Percentiles rank a stretch among this genome's conserved stretches.
These are phyloP conservation scores for Pocillopora verrucosa DNA, from an alignment of 64 coral and sea anemone genomes.

Conservation along the genomic window DNA sequence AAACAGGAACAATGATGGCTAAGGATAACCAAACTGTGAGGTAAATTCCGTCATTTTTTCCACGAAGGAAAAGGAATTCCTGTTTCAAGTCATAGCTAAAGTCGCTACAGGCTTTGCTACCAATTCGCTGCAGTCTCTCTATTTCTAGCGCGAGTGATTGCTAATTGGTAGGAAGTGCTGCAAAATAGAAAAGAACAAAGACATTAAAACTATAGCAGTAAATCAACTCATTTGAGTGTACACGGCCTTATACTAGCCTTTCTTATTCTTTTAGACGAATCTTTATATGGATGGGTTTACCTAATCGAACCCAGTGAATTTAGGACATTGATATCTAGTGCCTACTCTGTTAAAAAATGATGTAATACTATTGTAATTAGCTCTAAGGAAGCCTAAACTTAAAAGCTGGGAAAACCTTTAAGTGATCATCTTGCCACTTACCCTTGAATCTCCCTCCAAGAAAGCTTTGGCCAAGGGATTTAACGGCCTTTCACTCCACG, in stretches of 20 bases:
- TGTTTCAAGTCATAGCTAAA: no score
- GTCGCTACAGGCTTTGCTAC: no score
- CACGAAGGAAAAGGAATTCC: no score
- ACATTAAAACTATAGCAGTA: neutral
- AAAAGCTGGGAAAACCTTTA: neutral
- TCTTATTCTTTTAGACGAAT: no score
- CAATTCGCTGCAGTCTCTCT: neutral
- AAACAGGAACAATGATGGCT: no score
- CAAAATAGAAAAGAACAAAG: neutral
- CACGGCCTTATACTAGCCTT: neutral
- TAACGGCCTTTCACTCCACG: neutral
- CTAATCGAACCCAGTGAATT: no score
- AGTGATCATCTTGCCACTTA: neutral
- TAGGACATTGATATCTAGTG: no score
- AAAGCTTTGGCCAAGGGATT: constrained; percentile 14
- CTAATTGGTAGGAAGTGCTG: constrained; percentile 21
- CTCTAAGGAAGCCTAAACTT: neutral
- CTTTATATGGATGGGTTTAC: no score
- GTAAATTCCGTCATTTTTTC: no score
- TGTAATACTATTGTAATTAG: no score
- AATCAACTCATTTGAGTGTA: neutral
- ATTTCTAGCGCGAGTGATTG: neutral
- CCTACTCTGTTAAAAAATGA: neutral
- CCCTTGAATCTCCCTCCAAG: constrained; percentile 28
- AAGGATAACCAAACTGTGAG: no score